These are phyloP conservation scores for Lutra lutra DNA, from an alignment of 2,797 vertebrate genomes.

Conservation along the genomic window DNA sequence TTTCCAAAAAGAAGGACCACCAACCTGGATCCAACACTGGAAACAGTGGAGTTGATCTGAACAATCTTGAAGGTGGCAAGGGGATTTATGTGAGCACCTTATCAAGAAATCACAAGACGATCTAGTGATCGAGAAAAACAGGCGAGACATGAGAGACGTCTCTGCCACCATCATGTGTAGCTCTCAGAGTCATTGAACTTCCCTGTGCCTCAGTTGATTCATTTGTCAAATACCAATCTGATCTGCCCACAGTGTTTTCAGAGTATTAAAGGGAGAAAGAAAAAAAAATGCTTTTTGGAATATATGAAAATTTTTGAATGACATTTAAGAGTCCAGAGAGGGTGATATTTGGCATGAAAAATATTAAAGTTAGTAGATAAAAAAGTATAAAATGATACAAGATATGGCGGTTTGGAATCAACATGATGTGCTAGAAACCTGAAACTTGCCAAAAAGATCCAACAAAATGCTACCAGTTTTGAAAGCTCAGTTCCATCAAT, in stretches of 20 bases:
- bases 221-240: background rate
- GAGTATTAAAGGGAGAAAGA: background rate
- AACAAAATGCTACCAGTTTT: background rate
- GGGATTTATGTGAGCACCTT: background rate
- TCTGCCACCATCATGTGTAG: background rate
- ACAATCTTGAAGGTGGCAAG: background rate
- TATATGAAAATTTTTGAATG: background rate
- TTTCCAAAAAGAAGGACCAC: background rate
- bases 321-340: background rate
- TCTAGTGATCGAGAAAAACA: background rate
- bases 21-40: background rate
- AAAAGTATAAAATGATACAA: background rate
- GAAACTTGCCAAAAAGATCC: background rate
- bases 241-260: background rate
- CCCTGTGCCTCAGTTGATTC: background rate
- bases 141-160: background rate
- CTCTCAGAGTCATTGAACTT: background rate
- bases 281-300: conserved; percentile 24
- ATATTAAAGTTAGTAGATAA: background rate
- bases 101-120: background rate
- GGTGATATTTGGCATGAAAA: background rate
- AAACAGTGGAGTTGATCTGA: background rate
- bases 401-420: background rate
- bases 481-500: background rate
- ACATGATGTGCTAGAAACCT: background rate